These are phyloP conservation scores for Smittia aterrima DNA, from an alignment of 2,888 invertebrate genomes.

Conservation along the genomic window DNA sequence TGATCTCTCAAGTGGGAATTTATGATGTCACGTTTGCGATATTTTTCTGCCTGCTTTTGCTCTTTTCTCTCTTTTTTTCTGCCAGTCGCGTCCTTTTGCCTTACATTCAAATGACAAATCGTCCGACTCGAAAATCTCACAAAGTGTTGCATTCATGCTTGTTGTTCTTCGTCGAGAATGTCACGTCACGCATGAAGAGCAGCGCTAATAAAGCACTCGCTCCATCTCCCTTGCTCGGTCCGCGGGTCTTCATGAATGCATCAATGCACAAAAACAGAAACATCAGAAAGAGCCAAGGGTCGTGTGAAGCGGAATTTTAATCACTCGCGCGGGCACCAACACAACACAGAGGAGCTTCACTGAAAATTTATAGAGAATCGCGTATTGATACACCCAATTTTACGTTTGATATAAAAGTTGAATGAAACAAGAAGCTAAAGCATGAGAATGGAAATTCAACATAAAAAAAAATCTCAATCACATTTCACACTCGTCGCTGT, in stretches of 20 bases:
- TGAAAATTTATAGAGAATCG: background rate
- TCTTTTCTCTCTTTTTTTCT: background rate
- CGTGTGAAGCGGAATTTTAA: conserved; percentile 37
- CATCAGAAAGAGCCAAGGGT: background rate
- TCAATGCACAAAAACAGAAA: conserved; percentile 40
- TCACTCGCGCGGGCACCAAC: background rate
- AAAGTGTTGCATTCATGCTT: conserved; percentile 15
- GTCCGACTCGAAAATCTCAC: background rate
- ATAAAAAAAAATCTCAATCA: too few species aligned
- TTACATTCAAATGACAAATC: conserved; percentile 6
- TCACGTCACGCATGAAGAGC: too few species aligned
- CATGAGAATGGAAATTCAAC: too few species aligned
- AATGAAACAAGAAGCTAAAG: background rate
- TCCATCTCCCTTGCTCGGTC: background rate
- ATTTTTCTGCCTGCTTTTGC: conserved; percentile 24
- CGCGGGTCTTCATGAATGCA: background rate
- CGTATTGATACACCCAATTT: background rate
- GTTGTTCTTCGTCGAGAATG: conserved; percentile 5
- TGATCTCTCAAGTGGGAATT: conserved; percentile 30
- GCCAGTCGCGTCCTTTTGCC: conserved; percentile 13
- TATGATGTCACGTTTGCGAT: conserved; percentile 27
- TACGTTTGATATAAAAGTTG: background rate
- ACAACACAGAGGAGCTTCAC: background rate
- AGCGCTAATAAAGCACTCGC: too few species aligned
- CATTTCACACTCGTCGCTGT: too few species aligned